These are phyloP conservation scores for Gorilla gorilla DNA, from an alignment of 2,113 vertebrate genomes.

Conservation along the genomic window DNA sequence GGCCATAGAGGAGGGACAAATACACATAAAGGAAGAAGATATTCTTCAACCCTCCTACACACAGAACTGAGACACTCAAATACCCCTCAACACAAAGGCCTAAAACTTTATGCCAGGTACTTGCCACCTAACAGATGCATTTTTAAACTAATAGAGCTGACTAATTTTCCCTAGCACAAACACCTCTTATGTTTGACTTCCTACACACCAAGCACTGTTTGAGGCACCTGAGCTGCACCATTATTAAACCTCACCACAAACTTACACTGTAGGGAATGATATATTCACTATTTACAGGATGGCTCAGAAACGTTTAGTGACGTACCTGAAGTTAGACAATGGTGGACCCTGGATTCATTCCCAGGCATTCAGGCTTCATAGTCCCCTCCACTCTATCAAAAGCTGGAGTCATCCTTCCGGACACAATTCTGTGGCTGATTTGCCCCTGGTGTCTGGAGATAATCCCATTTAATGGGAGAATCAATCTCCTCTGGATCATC, in stretches of 20 bases:
- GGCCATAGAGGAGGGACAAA: not conserved
- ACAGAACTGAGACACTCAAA: not conserved
- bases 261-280: not conserved
- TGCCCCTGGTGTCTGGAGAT: not conserved
- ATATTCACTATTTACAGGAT: not conserved
- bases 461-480: not conserved
- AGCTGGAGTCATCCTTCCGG: not conserved
- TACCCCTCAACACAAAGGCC: too few relatives aligned
- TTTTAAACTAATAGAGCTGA: not conserved
- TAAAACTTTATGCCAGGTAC: not conserved
- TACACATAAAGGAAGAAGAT: too few relatives aligned
- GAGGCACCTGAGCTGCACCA: not conserved
- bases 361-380: not conserved
- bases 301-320: not conserved
- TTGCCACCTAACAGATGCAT: not conserved
- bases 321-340: not conserved
- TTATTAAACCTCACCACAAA: not conserved
- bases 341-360: not conserved
- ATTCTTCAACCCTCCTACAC: not conserved
- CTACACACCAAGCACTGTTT: not conserved
- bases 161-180: not conserved
- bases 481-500: not conserved
- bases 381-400: not conserved
- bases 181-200: not conserved
- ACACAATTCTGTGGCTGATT: not conserved